Base-by-base conservation (phyloP, 2,113 vertebrate species). In the Oophaga pumilio region DNA sequence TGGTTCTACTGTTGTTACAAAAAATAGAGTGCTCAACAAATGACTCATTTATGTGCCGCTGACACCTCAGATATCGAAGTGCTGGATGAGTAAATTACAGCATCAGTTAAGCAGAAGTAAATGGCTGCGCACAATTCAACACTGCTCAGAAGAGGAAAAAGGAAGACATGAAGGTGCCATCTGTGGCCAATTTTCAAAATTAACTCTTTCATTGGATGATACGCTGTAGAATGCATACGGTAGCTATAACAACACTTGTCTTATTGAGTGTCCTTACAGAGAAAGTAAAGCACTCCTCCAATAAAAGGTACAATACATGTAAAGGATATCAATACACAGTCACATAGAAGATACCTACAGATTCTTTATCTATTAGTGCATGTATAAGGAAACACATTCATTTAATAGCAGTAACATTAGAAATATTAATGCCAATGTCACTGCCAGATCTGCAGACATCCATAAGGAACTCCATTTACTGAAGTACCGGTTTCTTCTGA, bases 71-170 rank as follows among this genome's bases (percentile, higher is more conserved):
- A 6, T 33, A 7, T 8, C 1, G 17, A 17, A 8, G 15, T 33
- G 18, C 68, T 13, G 3, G 69, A 73, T 18, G 20, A 22, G 18
- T 11, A 74, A 17, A 50, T 22, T 50, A 50, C 43, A 74, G 17
- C 22, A 50, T 74, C 10, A 22, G 71, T 74, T 73, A 50, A 74
- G 71, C 43, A 74, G 71, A 74, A 74, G 20, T 73, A 73, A 71
- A 28, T 43, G 17, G 22, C 17, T 50, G 43, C 43, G 24, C 15
- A 50, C 28, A 22, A 33, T 74, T 74, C 14, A 74, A 43, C 43
- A 4, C 33, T 20, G 20, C 43, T 43, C 28, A 2, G 15, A 73
- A 73, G 71, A 73, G 68, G 13, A 73, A 73, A 73, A 33, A 73
- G 4, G 71, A 22, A 74, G 26, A 22, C 11, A 50, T 50, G 43